phyloP scores from a whole-genome alignment of 2,888 invertebrate genomes.

The Polydrusus cervinus region DNA sequence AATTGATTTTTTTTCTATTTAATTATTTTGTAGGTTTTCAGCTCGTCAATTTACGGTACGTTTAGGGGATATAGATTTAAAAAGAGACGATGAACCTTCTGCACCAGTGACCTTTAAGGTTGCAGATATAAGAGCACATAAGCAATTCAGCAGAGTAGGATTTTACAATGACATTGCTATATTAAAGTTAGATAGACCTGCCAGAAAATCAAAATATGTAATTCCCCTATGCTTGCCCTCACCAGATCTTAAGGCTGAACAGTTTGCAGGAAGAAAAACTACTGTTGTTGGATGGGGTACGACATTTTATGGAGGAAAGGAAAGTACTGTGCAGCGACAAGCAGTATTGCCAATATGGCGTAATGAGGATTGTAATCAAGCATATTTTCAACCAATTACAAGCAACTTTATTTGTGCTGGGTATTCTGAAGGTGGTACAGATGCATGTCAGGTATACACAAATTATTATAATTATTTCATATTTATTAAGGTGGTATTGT shows the following conservation, averaged over 20 bases:
- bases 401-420: conserved; percentile 93
- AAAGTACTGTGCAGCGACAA: conserved; percentile 89
- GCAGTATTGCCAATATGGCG: conserved; percentile 91
- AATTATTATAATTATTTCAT: too few relatives aligned
- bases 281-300: conserved; percentile 96
- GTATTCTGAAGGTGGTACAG: conserved; percentile 90
- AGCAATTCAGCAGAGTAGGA: conserved; percentile 90
- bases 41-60: conserved; percentile 92
- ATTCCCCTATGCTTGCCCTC: conserved; percentile 90
- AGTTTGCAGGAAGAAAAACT: conserved; percentile 83
- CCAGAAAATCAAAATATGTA: conserved; percentile 87
- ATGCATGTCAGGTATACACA: conserved; percentile 88
- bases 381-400: conserved; percentile 94
- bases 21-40: conserved; percentile 80
- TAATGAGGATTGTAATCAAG: conserved; percentile 91
- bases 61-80: conserved; percentile 90
- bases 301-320: conserved; percentile 90
- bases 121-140: conserved; percentile 86
- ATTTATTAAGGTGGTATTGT: too few relatives aligned
- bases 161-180: conserved; percentile 96
- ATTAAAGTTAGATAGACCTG: conserved; percentile 83
- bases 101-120: conserved; percentile 87
- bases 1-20: neutral
- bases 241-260: conserved; percentile 75
- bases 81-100: conserved; percentile 88